Evolutionary conservation across 2,888 invertebrate genomes (phyloP).

Genomic region (Leucania comma): DNA sequence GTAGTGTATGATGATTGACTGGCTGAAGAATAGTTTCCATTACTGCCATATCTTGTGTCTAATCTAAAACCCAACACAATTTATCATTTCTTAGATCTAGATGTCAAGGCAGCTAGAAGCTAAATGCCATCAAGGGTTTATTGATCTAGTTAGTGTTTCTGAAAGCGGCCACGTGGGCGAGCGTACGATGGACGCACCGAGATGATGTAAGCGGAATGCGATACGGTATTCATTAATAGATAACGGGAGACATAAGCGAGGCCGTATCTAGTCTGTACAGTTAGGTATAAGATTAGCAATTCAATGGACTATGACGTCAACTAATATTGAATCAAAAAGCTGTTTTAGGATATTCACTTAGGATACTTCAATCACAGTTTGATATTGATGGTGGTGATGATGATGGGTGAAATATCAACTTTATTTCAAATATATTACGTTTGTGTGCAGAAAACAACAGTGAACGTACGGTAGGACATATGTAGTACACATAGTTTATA

Average conservation of each 20-base stretch:
- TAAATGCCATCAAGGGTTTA: constrained; percentile 11
- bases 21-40: too few species aligned
- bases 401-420: too few species aligned
- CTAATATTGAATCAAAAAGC: too few species aligned
- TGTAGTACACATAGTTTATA: too few species aligned
- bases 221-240: not conserved
- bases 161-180: not conserved
- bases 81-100: not conserved
- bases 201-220: constrained; percentile 18
- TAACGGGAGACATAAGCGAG: not conserved
- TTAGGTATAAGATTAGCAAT: not conserved
- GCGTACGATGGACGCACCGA: not conserved
- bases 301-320: not conserved
- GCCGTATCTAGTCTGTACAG: not conserved
- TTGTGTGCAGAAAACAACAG: too few species aligned
- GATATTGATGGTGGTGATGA: too few species aligned
- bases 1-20: too few species aligned
- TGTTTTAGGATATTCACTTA: too few species aligned
- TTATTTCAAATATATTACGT: too few species aligned
- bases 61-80: not conserved
- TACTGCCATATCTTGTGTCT: not conserved
- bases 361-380: too few species aligned
- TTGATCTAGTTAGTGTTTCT: constrained; percentile 11
- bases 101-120: not conserved
- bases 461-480: too few species aligned